Conservation (phyloP, 1,140 invertebrate genomes). For the Octopus sinensis region DNA sequence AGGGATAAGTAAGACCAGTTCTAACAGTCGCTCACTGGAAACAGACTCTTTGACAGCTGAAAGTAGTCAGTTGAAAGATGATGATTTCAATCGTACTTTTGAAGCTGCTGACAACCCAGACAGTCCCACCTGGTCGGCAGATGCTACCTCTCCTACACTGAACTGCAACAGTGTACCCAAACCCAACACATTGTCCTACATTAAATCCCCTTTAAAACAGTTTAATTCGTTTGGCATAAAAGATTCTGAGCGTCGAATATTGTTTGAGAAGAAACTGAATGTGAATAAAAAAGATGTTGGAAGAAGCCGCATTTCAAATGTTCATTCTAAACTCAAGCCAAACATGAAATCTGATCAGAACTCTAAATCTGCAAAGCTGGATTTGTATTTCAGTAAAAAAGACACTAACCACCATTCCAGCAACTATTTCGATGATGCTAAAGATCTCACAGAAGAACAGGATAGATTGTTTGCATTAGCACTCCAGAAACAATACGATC, state of each 20-base stretch:
- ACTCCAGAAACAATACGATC: constrained; percentile 31
- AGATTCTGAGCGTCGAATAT: not conserved
- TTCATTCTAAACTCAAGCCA: not conserved
- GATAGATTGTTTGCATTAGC: constrained; percentile 28
- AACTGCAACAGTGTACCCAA: no score
- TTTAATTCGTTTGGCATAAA: no score
- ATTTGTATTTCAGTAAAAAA: not conserved
- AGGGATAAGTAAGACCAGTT: no score
- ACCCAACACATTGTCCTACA: no score
- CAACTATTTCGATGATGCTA: not conserved
- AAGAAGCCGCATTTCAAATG: not conserved
- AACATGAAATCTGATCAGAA: not conserved
- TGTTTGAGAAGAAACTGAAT: constrained; percentile 10
- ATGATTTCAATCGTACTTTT: no score
- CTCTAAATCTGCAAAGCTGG: not conserved
- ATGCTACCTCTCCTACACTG: no score
- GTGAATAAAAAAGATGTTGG: not conserved
- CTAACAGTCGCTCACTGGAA: no score
- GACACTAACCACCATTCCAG: not conserved
- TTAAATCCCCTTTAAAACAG: no score
- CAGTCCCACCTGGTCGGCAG: no score
- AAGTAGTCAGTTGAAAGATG: no score
- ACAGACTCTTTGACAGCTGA: no score
- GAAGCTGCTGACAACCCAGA: no score
- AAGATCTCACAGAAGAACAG: constrained; percentile 27